These are phyloP conservation scores for Acutogordius australiensis DNA, from an alignment of 2,888 invertebrate genomes.

Conservation along the genomic window DNA sequence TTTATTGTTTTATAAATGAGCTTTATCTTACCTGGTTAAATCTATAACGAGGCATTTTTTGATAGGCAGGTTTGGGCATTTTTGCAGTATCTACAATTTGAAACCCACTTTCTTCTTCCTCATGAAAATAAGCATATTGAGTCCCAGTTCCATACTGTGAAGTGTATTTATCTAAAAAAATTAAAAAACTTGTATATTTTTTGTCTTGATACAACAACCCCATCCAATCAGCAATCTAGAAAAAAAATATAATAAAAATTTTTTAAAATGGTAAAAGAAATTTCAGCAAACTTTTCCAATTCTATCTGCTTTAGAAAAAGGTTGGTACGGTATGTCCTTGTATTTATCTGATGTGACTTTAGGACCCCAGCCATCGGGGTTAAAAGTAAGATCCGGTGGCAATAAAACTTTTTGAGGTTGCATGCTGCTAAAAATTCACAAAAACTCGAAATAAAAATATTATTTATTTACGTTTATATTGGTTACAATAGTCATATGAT, in stretches of 20 bases:
- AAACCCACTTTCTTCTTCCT: conserved; percentile 91
- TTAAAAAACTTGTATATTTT: conserved; percentile 38
- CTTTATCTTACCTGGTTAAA: conserved; percentile 10
- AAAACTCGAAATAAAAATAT: no score
- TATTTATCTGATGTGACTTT: conserved; percentile 70
- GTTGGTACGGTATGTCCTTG: conserved; percentile 88
- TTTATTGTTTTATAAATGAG: no score
- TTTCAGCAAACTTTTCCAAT: conserved; percentile 96
- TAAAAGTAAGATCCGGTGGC: conserved; percentile 15
- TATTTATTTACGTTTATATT: no score
- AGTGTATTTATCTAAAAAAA: conserved; percentile 46
- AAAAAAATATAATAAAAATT: not conserved
- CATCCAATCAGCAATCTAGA: conserved; percentile 71
- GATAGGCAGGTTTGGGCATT: conserved; percentile 4
- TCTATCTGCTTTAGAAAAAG: conserved; percentile 88
- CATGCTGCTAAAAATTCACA: no score
- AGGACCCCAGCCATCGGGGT: conserved; percentile 82
- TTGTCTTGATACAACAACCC: conserved; percentile 66
- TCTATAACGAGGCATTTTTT: not conserved
- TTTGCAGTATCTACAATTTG: conserved; percentile 71
- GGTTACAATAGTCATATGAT: no score
- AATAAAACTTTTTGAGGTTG: no score
- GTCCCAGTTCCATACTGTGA: conserved; percentile 60
- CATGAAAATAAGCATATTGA: conserved; percentile 91
- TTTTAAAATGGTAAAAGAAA: conserved; percentile 14